Evolutionary conservation across 2,797 vertebrate species (phyloP), one percentile per base, ranked within the genome.

Genomic region (Perodicticus potto): DNA sequence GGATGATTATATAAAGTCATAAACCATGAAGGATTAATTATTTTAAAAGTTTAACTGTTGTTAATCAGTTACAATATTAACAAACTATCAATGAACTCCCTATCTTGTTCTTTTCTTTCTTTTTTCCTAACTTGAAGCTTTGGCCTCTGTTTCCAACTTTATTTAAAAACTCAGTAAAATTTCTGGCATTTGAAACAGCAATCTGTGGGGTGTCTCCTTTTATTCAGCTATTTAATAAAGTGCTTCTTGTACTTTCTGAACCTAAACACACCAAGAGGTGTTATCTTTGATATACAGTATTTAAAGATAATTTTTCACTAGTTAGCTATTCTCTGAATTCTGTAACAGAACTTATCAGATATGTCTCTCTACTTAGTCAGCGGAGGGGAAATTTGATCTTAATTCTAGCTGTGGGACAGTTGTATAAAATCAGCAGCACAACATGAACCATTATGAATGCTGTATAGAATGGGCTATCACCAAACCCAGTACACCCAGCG

Each of bases 231-330:
- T 77, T 87, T 89, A 37, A 67, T 78, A 69, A 85, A 88, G 72
- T 72, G 8, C 6, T 70, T 91, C 27, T 59, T 32, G 67, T 16
- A 91, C 20, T 74, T 70, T 5, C 29, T 27, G 27, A 81, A 78
- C 3, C 13, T 59, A 78, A 91, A 69, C 3, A 55, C 67, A 61
- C 59, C 32, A 73, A 93, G 57, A 74, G 59, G 20, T 67, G 25
- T 87, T 80, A 90, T 74, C 7, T 87, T 90, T 74, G 23, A 86
- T 84, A 91, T 84, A 55, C 53, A 61, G 59, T 80, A 73, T 45
- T 67, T 69, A 29, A 91, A 89, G 29, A n/a, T 73, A 57, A 32
- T 29, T 34, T 85, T 72, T 92, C 19, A 70, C 25, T 53, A 40
- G 23, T 10, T 65, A 67, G 49, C 81, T 53, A n/a, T 59, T 25